A percentile compares a stretch with the other conserved stretches of the same genome.
Conservation (phyloP, 2,888 invertebrate species). For the Amphipoea lucens region DNA sequence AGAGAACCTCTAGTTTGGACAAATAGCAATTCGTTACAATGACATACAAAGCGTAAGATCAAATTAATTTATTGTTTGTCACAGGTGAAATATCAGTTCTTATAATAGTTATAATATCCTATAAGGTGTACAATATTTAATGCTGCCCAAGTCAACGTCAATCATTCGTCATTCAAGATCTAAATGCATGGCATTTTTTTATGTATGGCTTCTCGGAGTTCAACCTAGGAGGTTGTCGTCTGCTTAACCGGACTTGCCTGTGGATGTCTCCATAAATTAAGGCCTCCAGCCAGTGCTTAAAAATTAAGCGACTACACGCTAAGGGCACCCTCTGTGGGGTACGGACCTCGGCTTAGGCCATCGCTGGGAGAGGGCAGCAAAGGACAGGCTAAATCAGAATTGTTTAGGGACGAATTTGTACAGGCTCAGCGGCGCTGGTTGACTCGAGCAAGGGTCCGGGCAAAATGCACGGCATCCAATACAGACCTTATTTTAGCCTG, state of each 20-base stretch:
- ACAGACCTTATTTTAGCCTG: too few relatives aligned
- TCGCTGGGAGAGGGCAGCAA: neutral
- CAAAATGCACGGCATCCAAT: neutral
- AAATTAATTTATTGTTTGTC: too few relatives aligned
- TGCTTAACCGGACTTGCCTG: neutral
- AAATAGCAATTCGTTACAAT: neutral
- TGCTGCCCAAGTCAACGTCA: too few relatives aligned
- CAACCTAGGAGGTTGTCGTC: neutral
- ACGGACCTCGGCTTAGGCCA: too few relatives aligned
- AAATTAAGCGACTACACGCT: neutral
- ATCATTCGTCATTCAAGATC: neutral
- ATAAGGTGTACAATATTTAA: too few relatives aligned
- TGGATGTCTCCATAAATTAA: neutral
- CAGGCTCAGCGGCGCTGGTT: neutral
- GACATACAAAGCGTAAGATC: too few relatives aligned
- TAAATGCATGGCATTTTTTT: neutral
- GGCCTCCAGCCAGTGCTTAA: neutral
- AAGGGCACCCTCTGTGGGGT: neutral
- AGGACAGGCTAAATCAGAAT: too few relatives aligned
- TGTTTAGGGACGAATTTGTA: neutral
- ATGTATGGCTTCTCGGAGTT: neutral
- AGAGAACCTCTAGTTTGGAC: neutral
- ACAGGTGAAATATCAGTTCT: too few relatives aligned
- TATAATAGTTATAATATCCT: too few relatives aligned
- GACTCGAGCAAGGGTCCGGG: too few relatives aligned